Percentiles rank a stretch among this genome's conserved stretches.
Conservation (phyloP, 2,113 vertebrate species). For the Etia nguti region DNA sequence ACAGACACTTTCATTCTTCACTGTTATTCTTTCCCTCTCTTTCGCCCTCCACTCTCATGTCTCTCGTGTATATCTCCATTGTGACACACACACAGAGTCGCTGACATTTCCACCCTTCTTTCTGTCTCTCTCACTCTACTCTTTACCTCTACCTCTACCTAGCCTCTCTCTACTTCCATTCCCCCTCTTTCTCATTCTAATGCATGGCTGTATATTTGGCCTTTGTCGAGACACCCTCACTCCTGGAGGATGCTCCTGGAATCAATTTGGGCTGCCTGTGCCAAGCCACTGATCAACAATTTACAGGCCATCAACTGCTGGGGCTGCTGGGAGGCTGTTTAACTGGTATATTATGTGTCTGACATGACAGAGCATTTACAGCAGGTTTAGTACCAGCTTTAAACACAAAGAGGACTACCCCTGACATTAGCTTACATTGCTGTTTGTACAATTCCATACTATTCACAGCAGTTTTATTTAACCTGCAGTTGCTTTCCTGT, state of each 20-base stretch:
- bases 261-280: constrained; percentile 58
- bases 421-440: not conserved
- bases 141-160: not conserved
- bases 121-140: not conserved
- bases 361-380: constrained; percentile 38
- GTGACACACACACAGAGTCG: not conserved
- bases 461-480: not conserved
- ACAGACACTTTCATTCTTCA: not conserved
- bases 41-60: not conserved
- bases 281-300: constrained; percentile 67
- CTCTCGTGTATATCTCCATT: not conserved
- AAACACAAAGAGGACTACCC: not conserved
- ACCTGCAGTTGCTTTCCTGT: not conserved
- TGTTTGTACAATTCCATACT: not conserved
- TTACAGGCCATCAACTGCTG: constrained; percentile 59
- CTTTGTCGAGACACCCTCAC: constrained; percentile 53
- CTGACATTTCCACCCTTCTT: constrained; percentile 28
- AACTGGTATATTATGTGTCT: constrained; percentile 59
- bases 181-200: constrained; percentile 47
- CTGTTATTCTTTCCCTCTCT: not conserved
- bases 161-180: not conserved
- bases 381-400: not conserved
- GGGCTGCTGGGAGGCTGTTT: constrained; percentile 56
- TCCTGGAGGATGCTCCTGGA: constrained; percentile 62
- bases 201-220: constrained; percentile 59